These are phyloP conservation scores for Nyctereutes procyonoides DNA, from an alignment of 2,113 vertebrate genomes.

Conservation along the genomic window DNA sequence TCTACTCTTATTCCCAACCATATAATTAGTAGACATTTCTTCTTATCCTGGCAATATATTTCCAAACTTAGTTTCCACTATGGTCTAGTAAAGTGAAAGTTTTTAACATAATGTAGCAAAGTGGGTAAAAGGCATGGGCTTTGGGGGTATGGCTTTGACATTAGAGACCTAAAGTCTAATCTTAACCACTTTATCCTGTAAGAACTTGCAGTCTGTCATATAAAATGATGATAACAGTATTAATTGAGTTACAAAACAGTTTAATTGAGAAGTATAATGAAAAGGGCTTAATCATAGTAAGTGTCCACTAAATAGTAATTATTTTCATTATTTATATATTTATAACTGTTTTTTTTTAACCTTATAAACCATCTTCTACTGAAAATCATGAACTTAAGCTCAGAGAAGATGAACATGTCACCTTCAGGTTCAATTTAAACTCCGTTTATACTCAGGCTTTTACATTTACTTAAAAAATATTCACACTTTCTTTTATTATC, in stretches of 20 bases:
- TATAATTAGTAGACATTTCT: not conserved
- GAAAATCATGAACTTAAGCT: not conserved
- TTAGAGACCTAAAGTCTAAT: not conserved
- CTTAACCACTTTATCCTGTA: not conserved
- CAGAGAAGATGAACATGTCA: not conserved
- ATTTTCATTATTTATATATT: not conserved
- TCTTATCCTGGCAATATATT: not conserved
- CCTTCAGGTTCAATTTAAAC: not conserved
- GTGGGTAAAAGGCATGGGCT: not conserved
- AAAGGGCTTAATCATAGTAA: not conserved
- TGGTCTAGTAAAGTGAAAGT: not conserved
- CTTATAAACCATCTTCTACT: not conserved
- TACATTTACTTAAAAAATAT: not conserved
- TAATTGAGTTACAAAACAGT: not conserved
- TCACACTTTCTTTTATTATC: not conserved
- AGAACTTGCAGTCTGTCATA: not conserved
- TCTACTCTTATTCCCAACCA: not conserved
- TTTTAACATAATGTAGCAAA: not conserved
- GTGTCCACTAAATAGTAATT: not conserved
- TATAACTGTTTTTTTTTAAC: not conserved
- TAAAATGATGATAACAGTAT: not conserved
- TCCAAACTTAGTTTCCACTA: not conserved
- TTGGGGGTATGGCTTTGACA: not conserved
- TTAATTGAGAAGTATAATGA: not conserved
- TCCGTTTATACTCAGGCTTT: not conserved